phyloP scores from a whole-genome alignment of 2,797 vertebrate genomes.

The Galago senegalensis region DNA sequence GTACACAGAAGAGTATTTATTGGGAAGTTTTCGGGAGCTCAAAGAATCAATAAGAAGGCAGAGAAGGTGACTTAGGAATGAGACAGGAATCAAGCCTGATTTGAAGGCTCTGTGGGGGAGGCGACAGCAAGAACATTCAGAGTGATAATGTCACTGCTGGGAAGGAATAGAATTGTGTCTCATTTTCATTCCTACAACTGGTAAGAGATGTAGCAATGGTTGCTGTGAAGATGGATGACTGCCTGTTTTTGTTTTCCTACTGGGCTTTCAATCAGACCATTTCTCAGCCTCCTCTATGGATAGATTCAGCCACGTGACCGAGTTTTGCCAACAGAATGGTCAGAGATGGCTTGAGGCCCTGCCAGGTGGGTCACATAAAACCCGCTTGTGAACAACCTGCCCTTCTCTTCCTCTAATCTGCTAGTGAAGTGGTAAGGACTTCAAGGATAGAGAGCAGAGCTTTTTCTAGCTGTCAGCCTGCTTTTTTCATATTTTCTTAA shows the following conservation, averaged over 20 bases:
- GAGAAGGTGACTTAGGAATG: neutral
- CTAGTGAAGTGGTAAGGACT: neutral
- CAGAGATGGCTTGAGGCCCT: neutral
- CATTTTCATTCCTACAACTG: neutral
- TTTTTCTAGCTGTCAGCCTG: neutral
- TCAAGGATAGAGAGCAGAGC: neutral
- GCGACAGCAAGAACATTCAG: neutral
- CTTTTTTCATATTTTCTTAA: neutral
- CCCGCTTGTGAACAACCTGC: neutral
- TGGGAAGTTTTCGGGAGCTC: neutral
- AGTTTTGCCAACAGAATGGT: neutral
- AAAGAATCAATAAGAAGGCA: slow-evolving; percentile 8
- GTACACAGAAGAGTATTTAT: neutral
- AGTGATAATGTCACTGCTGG: too few species aligned
- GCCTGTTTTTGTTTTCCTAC: neutral
- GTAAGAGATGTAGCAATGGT: neutral
- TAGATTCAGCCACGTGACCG: neutral
- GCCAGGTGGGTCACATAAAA: neutral
- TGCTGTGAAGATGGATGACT: neutral
- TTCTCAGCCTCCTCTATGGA: neutral
- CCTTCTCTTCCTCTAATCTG: neutral
- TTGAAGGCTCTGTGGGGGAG: neutral
- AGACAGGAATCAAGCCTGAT: neutral
- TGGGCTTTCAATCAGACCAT: neutral
- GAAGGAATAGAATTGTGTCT: neutral